These are phyloP conservation scores for Phocoena sinus DNA, from an alignment of 2,113 vertebrate genomes.

Conservation along the genomic window DNA sequence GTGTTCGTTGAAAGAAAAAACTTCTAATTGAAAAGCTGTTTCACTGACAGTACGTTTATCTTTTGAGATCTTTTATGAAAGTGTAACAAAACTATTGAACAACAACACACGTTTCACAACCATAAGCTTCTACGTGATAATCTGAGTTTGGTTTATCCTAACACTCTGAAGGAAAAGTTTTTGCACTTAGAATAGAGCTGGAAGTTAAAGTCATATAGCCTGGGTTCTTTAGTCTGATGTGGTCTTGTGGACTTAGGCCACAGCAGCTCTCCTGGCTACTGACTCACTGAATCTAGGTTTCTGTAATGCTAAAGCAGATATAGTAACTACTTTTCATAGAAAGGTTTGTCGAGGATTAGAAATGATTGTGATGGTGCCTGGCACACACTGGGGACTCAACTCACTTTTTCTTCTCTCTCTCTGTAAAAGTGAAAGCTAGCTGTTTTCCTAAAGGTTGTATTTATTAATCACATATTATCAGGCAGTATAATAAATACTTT, in stretches of 20 bases:
- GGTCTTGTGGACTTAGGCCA: neutral
- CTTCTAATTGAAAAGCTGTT: neutral
- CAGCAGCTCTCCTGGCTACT: neutral
- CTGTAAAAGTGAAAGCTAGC: neutral
- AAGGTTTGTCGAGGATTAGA: neutral
- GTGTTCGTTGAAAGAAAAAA: neutral
- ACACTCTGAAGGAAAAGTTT: neutral
- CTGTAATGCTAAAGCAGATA: neutral
- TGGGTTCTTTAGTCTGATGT: neutral
- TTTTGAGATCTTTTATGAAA: neutral
- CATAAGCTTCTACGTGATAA: neutral
- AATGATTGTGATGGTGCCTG: neutral
- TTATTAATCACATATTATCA: neutral
- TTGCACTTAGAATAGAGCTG: neutral
- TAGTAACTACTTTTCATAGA: neutral
- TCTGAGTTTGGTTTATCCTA: neutral
- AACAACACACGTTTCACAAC: neutral
- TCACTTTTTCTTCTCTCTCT: neutral
- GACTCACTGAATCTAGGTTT: neutral
- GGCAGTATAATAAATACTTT: neutral
- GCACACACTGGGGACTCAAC: neutral
- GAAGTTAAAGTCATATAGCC: neutral
- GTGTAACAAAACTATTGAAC: neutral
- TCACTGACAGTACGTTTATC: neutral
- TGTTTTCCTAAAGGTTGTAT: neutral